Evolutionary conservation across 2,888 invertebrate genomes (phyloP).

Genomic region (Dinocampus coccinellae): DNA sequence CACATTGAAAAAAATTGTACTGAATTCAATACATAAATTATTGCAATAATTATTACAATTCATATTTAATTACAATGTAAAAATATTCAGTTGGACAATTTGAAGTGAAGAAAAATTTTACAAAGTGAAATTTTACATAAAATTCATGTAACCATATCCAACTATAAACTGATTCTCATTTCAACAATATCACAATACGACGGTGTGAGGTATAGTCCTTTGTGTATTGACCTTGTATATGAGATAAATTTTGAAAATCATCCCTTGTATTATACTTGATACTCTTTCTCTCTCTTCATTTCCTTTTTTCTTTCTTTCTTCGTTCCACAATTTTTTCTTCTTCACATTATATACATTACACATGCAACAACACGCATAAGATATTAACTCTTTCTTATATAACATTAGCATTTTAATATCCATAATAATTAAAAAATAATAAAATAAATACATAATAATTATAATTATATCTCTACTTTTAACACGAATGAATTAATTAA

Average conservation of each 20-base stretch:
- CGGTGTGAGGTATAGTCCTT: conserved; percentile 46
- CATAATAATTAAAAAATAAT: neutral
- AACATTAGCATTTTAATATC: neutral
- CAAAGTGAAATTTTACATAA: conserved; percentile 45
- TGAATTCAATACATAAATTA: too few species aligned
- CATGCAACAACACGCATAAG: neutral
- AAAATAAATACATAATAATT: neutral
- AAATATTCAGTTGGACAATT: too few species aligned
- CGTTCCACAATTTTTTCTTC: too few species aligned
- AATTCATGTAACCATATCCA: conserved; percentile 61
- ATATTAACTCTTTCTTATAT: too few species aligned
- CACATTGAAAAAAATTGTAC: too few species aligned
- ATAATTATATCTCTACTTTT: neutral
- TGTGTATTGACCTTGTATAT: conserved; percentile 37
- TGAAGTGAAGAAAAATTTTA: too few species aligned
- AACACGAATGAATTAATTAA: conserved; percentile 3
- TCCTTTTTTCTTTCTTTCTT: neutral
- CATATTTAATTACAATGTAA: too few species aligned
- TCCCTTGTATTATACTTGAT: neutral
- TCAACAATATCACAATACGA: conserved; percentile 64
- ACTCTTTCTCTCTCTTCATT: neutral
- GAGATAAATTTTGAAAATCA: conserved; percentile 2
- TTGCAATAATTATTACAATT: too few species aligned
- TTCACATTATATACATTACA: neutral
- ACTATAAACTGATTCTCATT: conserved; percentile 58